These are phyloP conservation scores for Pampusana beccarii DNA, from an alignment of 2,113 vertebrate species.

Conservation along the genomic window DNA sequence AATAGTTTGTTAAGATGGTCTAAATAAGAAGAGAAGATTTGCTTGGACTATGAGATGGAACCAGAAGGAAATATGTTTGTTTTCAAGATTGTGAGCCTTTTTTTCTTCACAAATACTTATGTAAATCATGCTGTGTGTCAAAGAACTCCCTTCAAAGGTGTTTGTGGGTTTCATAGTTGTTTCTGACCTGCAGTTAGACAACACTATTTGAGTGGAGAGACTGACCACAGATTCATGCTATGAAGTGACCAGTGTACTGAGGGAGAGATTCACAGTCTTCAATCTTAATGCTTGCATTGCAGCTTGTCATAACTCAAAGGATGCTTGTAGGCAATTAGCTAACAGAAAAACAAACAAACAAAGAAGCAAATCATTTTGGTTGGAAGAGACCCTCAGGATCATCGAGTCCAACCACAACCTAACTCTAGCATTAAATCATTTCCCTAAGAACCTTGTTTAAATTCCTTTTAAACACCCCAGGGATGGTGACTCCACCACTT, in stretches of 20 bases:
- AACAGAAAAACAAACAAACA: neutral
- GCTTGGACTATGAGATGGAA: neutral
- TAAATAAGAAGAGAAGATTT: neutral
- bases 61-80: neutral
- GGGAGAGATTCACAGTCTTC: neutral
- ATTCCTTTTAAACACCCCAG: too few species aligned
- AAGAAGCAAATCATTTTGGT: too few species aligned
- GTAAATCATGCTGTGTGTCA: neutral
- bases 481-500: too few species aligned
- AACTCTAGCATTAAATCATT: too few species aligned
- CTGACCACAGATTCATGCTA: neutral
- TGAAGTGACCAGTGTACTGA: neutral
- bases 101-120: neutral
- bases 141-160: neutral
- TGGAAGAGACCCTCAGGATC: too few species aligned
- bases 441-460: too few species aligned
- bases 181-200: neutral
- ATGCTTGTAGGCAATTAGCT: neutral
- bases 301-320: neutral
- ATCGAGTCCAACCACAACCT: too few species aligned
- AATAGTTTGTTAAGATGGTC: neutral
- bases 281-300: neutral
- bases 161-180: neutral
- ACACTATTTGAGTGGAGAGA: neutral
- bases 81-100: neutral